These are phyloP conservation scores for Ahaetulla prasina DNA, from an alignment of 2,113 vertebrate species.

Conservation along the genomic window DNA sequence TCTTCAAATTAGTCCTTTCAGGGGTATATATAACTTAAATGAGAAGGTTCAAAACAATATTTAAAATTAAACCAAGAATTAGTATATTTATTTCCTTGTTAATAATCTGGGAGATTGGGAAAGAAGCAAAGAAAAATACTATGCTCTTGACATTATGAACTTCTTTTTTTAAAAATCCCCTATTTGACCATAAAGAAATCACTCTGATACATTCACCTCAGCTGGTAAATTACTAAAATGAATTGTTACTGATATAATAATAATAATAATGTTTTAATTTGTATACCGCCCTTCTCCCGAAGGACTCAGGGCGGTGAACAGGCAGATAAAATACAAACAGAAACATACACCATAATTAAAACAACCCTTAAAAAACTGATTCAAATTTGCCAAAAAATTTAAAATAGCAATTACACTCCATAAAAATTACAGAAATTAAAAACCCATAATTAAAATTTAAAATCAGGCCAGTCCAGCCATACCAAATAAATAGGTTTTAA, in stretches of 20 bases:
- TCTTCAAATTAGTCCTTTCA: conserved; percentile 49
- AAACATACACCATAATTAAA: no score
- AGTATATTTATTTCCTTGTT: conserved; percentile 29
- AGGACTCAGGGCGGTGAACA: no score
- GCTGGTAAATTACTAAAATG: conserved; percentile 55
- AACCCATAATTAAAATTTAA: no score
- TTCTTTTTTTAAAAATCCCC: conserved; percentile 20
- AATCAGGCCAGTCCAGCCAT: no score
- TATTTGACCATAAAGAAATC: conserved; percentile 48
- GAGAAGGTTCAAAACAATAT: conserved; percentile 25
- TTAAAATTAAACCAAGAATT: conserved; percentile 16
- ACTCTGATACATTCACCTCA: conserved; percentile 53
- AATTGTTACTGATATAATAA: conserved; percentile 47
- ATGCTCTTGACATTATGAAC: conserved; percentile 51
- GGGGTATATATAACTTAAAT: conserved; percentile 47
- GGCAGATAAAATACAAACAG: no score
- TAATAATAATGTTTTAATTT: no score
- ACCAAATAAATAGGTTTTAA: no score
- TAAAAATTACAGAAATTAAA: no score
- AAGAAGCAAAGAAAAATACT: conserved; percentile 55
- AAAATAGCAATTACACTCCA: no score
- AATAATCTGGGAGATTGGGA: conserved; percentile 45
- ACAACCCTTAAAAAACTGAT: no score
- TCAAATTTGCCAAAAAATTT: no score
- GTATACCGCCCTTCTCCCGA: no score